A percentile compares a stretch with the other conserved stretches of the same genome.
phyloP scores from a whole-genome alignment of 1,140 invertebrate species.

The Pogonognathellus flavescens region DNA sequence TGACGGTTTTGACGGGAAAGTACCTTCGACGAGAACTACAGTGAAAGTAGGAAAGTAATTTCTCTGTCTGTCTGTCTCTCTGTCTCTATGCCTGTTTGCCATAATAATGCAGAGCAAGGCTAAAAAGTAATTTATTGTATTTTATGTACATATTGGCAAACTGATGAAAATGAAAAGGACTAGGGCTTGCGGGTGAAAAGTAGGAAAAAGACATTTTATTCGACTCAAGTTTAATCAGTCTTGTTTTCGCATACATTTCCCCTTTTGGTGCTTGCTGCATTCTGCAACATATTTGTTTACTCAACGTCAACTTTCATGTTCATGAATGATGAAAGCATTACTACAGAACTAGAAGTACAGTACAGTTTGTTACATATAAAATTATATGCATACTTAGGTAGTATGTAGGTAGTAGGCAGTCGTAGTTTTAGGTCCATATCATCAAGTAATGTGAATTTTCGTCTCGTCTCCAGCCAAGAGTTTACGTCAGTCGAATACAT shows the following conservation, averaged over 20 bases:
- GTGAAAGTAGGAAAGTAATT: no score
- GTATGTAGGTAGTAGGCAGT: neutral
- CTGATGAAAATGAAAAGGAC: constrained; percentile 4
- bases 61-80: no score
- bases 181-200: neutral
- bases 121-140: neutral
- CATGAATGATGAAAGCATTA: neutral
- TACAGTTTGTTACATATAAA: neutral
- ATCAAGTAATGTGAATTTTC: neutral
- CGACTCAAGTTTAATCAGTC: neutral
- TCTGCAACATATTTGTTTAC: neutral
- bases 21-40: no score
- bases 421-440: neutral
- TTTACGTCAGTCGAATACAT: no score
- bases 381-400: neutral
- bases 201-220: neutral
- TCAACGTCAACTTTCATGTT: constrained; percentile 3
- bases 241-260: neutral
- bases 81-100: no score
- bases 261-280: neutral
- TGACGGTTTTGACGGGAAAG: no score
- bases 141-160: neutral
- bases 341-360: neutral
- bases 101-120: no score
- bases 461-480: neutral